These are phyloP conservation scores for Cheilosia vulpina DNA, from an alignment of 2,888 invertebrate genomes.

Conservation along the genomic window DNA sequence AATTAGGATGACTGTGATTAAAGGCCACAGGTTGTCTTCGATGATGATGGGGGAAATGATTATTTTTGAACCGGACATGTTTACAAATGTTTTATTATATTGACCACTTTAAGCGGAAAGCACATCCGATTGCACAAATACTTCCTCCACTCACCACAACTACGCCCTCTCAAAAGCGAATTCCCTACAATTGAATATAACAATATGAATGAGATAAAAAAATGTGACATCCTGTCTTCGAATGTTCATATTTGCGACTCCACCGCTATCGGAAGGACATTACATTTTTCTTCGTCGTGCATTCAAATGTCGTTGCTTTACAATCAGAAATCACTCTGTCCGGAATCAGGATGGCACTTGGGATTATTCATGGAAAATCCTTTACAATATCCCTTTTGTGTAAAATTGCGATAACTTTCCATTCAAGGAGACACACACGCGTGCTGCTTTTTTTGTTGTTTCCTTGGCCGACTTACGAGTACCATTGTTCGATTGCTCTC, in stretches of 20 bases:
- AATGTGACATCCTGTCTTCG: constrained; percentile 27
- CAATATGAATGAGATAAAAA: constrained; percentile 18
- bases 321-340: constrained; percentile 24
- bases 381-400: constrained; percentile 17
- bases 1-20: not conserved
- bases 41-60: not conserved
- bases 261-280: not conserved
- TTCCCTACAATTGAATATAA: constrained; percentile 23
- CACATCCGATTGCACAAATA: not conserved
- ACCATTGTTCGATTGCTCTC: constrained; percentile 31
- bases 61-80: not conserved
- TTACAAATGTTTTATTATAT: too few relatives aligned
- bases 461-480: constrained; percentile 29
- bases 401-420: constrained; percentile 17
- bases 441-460: not conserved
- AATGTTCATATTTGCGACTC: constrained; percentile 12
- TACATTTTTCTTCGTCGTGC: not conserved
- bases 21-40: constrained; percentile 5
- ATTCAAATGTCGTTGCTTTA: constrained; percentile 15
- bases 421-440: not conserved
- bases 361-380: constrained; percentile 12
- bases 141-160: not conserved
- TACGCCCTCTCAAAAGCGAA: not conserved
- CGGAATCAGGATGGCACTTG: constrained; percentile 6
- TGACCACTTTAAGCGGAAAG: too few relatives aligned